Base-by-base conservation (phyloP, 2,888 invertebrate species). In the Nymphalis polychloros region DNA sequence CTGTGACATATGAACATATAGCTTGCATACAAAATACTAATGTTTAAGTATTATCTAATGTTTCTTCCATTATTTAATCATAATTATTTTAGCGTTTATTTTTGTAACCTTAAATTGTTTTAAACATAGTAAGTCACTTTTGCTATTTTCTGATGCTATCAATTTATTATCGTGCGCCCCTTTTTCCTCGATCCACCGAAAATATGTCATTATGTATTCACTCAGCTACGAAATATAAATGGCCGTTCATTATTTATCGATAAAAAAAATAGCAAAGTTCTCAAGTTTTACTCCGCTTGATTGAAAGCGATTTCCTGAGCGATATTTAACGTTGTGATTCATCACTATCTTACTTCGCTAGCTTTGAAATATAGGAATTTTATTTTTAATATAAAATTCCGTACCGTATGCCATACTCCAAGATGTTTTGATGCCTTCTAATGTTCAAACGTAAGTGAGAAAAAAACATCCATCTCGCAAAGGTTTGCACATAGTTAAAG, bases 201-300 rank as follows among this genome's bases (percentile, higher is more conserved):
- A 23, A 52, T 52, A 13, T 27, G 49, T 55, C 59, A 65, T 61
- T 67, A 47, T 53, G 61, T 61, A 66, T 66, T 66, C 61, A 61
- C 49, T 57, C 55, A 47, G 61, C 55, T 49, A 60, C 66, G 13
- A 48, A 61, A 57, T 61, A 61, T 61, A 61, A 66, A 67, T 59
- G 27, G 50, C 17, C 48, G 57, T 59, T 62, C 67, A 63, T 67
- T 67, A 67, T 67, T 67, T 67, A 67, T 67, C 57, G 49, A 62
- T 47, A 46, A 67, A 57, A 67, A 57, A 67, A 67, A 67, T 67
- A 50, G 46, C 67, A 52, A 20, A 67, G 57, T 63, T 50, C 46
- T 67, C 57, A 41, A 46, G 27, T 63, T 53, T 67, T 55, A 41
- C 48, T 47, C 31, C 19, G 27, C 46, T 65, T 49, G 48, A 61